Evolutionary conservation across 2,113 vertebrate species (phyloP), one percentile per base, ranked within the genome.

Genomic region (Bambusicola thoracicus): DNA sequence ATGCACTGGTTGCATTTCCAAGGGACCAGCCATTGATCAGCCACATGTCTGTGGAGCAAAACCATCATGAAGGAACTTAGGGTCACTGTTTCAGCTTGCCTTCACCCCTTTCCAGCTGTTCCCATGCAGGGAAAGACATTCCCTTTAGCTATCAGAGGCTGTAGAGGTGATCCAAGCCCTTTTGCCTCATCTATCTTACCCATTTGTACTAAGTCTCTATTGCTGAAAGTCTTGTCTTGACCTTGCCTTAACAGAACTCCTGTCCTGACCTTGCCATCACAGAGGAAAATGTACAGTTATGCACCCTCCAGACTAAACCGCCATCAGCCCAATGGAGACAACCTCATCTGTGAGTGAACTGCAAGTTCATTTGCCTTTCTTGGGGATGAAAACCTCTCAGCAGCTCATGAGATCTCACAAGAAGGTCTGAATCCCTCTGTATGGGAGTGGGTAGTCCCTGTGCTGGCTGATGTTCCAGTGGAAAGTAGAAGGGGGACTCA

Each of bases 401-500:
- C 44, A 58, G 74, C 75, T 82, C 25, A 46, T 44, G 67, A 95
- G 46, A 73, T 94, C 67, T 83, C 85, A 62, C 38, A 48, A 61
- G 62, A 62, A 72, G 38, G 72, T n/a, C 32, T 68, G 78, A 76
- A 79, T 68, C 48, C 51, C 79, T 25, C 67, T 4, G 4, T 24
- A 11, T 91, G 70, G 79, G 79, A 94, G 13, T 68, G 73, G 69
- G 87, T 75, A 87, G 78, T 85, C 55, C 69, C 4, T 15, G 44
- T 51, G 58, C 65, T 87, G 75, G 27, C 55, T 85, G 43, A 20
- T 1, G 0, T 43, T 51, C 30, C 8, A 5, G 61, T 0, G 0
- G 83, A 84, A 78, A 91, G 59, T 44, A 67, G 83, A 91, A 89
- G n/a, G 48, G 55, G 53, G 63, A 49, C 58, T 92, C 61, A 36